These are phyloP conservation scores for Pygmarrhopalites habei DNA, from an alignment of 1,140 invertebrate genomes.

Conservation along the genomic window DNA sequence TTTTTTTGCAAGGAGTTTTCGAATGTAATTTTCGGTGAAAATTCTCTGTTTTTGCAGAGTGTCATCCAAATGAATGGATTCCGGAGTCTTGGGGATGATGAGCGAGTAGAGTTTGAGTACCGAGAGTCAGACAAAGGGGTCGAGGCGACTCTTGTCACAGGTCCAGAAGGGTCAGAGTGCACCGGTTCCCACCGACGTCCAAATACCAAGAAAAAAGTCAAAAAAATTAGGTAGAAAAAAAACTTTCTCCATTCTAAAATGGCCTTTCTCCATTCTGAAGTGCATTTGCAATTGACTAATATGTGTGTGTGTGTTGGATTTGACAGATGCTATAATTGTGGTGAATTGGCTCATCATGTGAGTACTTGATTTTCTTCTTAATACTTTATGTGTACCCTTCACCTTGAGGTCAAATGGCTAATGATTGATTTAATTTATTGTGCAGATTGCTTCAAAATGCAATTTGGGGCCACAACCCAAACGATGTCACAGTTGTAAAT, in stretches of 20 bases:
- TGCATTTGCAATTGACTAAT: neutral
- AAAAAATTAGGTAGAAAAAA: constrained; percentile 65
- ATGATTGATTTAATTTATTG: too few species aligned
- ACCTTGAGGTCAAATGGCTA: too few species aligned
- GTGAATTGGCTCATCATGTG: constrained; percentile 82
- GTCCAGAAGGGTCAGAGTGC: constrained; percentile 64
- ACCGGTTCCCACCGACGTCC: constrained; percentile 68
- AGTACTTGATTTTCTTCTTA: too few species aligned
- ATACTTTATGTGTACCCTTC: too few species aligned
- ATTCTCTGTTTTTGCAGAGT: constrained; percentile 60
- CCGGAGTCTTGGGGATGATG: constrained; percentile 74
- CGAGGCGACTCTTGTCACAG: constrained; percentile 74
- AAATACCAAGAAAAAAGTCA: constrained; percentile 66
- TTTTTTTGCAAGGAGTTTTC: too few species aligned
- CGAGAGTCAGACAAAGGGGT: constrained; percentile 72
- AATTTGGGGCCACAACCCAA: constrained; percentile 76
- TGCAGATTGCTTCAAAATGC: constrained; percentile 82
- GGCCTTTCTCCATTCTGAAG: neutral
- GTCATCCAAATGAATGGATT: constrained; percentile 82
- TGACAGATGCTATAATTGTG: constrained; percentile 81
- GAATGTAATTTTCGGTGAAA: neutral
- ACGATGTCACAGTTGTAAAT: constrained; percentile 79
- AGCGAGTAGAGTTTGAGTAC: constrained; percentile 78
- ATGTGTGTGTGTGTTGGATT: neutral
- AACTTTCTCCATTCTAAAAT: neutral